A percentile compares a stretch with the other conserved stretches of the same genome.
phyloP scores from a whole-genome alignment of 2,113 vertebrate genomes.

The Pholis gunnellus region DNA sequence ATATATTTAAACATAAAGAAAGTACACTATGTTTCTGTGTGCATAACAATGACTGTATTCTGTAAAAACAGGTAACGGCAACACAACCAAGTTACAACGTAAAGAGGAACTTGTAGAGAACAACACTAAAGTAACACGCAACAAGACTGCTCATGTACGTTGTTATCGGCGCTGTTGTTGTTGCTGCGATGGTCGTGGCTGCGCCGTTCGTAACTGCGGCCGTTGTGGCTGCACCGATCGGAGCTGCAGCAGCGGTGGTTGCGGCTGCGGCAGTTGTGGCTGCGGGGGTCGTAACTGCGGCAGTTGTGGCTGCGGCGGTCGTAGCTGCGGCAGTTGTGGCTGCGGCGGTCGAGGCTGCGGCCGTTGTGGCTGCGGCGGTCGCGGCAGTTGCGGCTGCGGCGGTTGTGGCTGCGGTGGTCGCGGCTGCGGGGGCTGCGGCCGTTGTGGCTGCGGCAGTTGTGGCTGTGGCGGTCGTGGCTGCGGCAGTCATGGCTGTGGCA shows the following conservation, averaged over 20 bases:
- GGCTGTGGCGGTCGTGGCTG: fast-evolving
- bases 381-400: neutral
- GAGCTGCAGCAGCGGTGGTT: neutral
- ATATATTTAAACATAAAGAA: slow-evolving; percentile 7
- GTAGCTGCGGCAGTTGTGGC: neutral
- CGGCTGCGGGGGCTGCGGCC: neutral
- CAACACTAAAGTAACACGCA: slow-evolving; percentile 33
- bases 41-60: neutral
- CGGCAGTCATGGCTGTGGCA: fast-evolving
- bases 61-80: neutral
- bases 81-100: neutral
- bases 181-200: too few relatives aligned
- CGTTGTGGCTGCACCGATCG: too few relatives aligned
- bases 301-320: fast-evolving
- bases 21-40: neutral
- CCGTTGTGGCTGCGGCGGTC: fast-evolving
- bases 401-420: fast-evolving
- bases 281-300: fast-evolving
- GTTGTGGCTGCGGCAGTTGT: fast-evolving
- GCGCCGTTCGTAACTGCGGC: too few relatives aligned
- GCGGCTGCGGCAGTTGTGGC: neutral
- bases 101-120: slow-evolving; percentile 24
- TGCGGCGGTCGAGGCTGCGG: fast-evolving
- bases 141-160: slow-evolving; percentile 1
- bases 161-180: too few relatives aligned